These are phyloP conservation scores for Caenorhabditis uteleia DNA, from an alignment of 2,888 invertebrate genomes.

Conservation along the genomic window DNA sequence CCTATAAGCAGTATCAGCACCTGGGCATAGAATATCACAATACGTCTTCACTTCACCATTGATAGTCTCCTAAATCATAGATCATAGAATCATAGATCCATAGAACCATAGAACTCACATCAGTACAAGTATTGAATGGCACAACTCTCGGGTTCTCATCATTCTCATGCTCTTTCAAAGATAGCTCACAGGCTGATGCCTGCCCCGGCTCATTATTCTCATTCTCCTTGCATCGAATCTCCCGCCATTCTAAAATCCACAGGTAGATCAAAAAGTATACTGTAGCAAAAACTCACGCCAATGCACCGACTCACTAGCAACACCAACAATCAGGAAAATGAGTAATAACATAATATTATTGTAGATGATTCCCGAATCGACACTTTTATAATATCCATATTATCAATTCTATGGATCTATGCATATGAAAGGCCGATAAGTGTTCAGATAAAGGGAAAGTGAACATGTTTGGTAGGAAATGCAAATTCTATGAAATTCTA, in stretches of 20 bases:
- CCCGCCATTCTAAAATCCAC: slow-evolving; percentile 61
- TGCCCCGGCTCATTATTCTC: slow-evolving; percentile 43
- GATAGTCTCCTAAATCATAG: slow-evolving; percentile 59
- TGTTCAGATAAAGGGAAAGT: no score
- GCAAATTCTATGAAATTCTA: no score
- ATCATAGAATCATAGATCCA: no score
- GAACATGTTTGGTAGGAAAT: no score
- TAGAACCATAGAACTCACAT: slow-evolving; percentile 52
- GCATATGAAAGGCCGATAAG: no score
- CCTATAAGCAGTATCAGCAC: slow-evolving; percentile 65
- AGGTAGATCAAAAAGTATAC: not conserved
- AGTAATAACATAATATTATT: not conserved
- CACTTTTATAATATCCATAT: no score
- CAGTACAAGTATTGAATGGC: slow-evolving; percentile 57
- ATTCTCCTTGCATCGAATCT: slow-evolving; percentile 54
- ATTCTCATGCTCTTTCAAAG: slow-evolving; percentile 56
- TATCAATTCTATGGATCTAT: no score
- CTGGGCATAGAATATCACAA: slow-evolving; percentile 61
- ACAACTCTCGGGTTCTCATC: slow-evolving; percentile 52
- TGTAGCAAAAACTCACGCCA: slow-evolving; percentile 61
- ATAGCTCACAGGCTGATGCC: slow-evolving; percentile 56
- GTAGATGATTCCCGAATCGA: no score
- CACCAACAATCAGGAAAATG: slow-evolving; percentile 5
- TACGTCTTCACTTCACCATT: slow-evolving; percentile 64
- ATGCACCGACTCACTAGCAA: slow-evolving; percentile 45